Base-by-base conservation (phyloP, 2,888 invertebrate species). In the Tipula confusa region DNA sequence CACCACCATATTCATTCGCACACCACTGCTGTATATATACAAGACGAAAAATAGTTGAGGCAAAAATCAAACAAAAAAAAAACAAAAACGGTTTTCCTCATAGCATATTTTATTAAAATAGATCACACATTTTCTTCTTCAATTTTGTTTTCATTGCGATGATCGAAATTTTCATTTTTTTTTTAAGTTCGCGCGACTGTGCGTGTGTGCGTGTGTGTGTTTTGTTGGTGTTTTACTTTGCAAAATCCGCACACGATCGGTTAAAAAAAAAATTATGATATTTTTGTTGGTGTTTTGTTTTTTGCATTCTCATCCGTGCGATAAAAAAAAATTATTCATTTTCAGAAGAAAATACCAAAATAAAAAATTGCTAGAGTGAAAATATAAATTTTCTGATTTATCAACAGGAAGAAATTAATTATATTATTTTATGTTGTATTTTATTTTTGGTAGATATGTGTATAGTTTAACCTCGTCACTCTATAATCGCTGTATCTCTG, bases 361-460 rank as follows among this genome's bases (percentile, higher is more conserved):
- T 6, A 48, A 48, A 9, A 11, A 48, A 48, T 24, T 64, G 18
- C 64, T 43, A 24, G 64, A 64, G 24, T 64, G 64, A 64, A 64
- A 64, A 24, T 64, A 64, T 24, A 64, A 64, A 64, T 64, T 64
- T 64, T 64, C 64, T 64, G 64, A 64, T 64, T 64, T 64, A 64
- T 64, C 64, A 64, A 64, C 64, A 64, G 64, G 64, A 64, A 64
- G 64, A 64, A 64, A 64, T 64, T 64, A 64, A 64, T 64, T 64
- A 64, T 64, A 24, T 64, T 64, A 64, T 64, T 64, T 64, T 64
- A 24, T 64, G 64, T 64, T 64, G 64, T 13, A 24, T 24, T 33
- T 24, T 64, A 18, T 43, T 5, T 64, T 64, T 3, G 4, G 6
- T 43, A n/a, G 0, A 18, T 0, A 43, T 36, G 2, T 15, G 15